Conservation (phyloP, 2,888 invertebrate species). For the Strigamia maritima region DNA sequence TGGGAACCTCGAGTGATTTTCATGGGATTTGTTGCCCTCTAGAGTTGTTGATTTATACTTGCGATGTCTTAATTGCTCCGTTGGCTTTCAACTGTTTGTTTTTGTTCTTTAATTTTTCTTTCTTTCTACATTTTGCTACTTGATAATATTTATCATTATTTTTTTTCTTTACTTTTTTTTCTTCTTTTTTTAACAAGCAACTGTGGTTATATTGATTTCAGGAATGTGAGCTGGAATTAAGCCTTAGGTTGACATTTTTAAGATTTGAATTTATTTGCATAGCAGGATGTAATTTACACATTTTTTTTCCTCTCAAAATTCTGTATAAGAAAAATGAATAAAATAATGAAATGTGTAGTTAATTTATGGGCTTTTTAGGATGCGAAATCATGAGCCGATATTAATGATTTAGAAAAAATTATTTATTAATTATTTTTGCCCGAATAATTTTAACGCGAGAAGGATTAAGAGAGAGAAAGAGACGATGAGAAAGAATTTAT, state of each 20-base stretch:
- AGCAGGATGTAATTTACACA: conserved; percentile 9
- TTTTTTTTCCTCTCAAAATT: background rate
- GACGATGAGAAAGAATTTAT: conserved; percentile 11
- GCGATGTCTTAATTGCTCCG: conserved; percentile 20
- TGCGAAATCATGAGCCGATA: background rate
- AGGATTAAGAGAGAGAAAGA: conserved; percentile 12
- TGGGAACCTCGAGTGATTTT: conserved; percentile 13
- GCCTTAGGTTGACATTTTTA: background rate
- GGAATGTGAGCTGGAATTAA: background rate
- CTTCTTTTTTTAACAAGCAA: background rate
- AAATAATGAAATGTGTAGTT: background rate
- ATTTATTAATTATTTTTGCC: conserved; percentile 7
- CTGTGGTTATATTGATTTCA: background rate
- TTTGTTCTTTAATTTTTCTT: background rate
- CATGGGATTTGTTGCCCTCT: background rate
- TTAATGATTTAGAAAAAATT: background rate
- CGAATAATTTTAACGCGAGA: background rate
- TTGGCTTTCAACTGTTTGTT: background rate
- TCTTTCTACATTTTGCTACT: background rate
- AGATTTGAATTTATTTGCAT: background rate
- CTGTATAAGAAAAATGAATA: background rate
- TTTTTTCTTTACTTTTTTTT: background rate
- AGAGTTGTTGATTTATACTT: conserved; percentile 19
- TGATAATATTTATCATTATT: background rate
- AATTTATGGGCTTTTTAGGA: background rate